Evolutionary conservation across 2,797 vertebrate species (phyloP).

Genomic region (Oreochromis grahami): DNA sequence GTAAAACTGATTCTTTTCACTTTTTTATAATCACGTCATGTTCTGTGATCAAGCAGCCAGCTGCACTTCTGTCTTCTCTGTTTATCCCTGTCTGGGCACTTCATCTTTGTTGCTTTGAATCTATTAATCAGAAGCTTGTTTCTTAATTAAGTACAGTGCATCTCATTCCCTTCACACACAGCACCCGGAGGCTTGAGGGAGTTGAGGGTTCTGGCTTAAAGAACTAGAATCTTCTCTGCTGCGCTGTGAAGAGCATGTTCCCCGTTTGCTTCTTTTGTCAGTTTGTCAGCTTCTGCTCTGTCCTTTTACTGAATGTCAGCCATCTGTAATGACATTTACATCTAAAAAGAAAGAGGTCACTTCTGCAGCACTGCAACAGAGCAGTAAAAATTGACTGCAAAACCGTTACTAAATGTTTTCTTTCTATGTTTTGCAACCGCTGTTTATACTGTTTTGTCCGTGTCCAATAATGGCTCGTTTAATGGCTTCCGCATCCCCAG

Average conservation of each 20-base stretch:
- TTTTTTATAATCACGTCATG: not conserved
- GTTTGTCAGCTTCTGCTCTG: not conserved
- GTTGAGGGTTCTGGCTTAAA: not conserved
- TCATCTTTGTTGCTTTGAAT: not conserved
- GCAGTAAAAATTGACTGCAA: not conserved
- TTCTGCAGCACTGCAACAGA: not conserved
- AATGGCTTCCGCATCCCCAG: not conserved
- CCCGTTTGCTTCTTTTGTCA: not conserved
- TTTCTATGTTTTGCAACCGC: not conserved
- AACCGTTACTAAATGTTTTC: not conserved
- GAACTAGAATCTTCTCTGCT: not conserved
- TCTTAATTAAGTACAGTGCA: not conserved
- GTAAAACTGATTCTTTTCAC: not conserved
- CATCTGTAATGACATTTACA: not conserved
- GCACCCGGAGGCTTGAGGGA: not conserved
- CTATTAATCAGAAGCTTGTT: not conserved
- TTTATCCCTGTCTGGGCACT: not conserved
- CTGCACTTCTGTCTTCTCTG: not conserved
- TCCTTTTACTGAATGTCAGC: constrained; percentile 7
- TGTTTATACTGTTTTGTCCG: accelerated
- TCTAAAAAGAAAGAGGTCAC: not conserved
- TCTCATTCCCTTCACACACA: not conserved
- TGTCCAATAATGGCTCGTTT: not conserved
- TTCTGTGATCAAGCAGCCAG: not conserved
- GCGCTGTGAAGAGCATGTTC: not conserved